Percentiles rank a stretch among this genome's conserved stretches.
Conservation (phyloP, 2,888 invertebrate species). For the Hoplodrina blanda region DNA sequence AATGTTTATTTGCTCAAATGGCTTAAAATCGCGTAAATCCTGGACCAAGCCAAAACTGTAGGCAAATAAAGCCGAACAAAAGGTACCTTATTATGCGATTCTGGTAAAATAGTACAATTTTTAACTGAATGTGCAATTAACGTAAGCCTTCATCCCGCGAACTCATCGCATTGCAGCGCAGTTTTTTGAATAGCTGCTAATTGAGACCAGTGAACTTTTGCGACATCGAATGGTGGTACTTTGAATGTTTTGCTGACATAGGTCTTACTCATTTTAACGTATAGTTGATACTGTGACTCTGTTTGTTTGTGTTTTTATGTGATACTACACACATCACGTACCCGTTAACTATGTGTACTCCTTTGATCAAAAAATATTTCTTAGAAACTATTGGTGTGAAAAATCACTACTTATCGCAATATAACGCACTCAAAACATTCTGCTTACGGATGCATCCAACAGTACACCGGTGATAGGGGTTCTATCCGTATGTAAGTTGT, state of each 20-base stretch:
- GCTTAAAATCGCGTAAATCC: not conserved
- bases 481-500: too few species aligned
- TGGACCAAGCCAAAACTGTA: not conserved
- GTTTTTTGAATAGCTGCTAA: slow-evolving; percentile 45
- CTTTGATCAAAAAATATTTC: too few species aligned
- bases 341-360: too few species aligned
- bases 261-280: slow-evolving; percentile 1
- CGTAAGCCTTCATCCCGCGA: slow-evolving; percentile 6
- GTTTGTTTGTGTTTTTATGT: not conserved
- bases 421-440: too few species aligned
- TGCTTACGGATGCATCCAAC: too few species aligned
- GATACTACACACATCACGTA: too few species aligned
- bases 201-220: slow-evolving; percentile 37
- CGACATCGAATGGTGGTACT: slow-evolving; percentile 6
- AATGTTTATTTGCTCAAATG: slow-evolving; percentile 9
- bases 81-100: not conserved
- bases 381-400: too few species aligned
- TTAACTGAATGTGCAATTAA: slow-evolving; percentile 53
- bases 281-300: not conserved
- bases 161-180: slow-evolving; percentile 23
- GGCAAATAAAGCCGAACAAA: slow-evolving; percentile 19
- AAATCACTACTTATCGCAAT: too few species aligned
- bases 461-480: too few species aligned
- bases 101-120: slow-evolving; percentile 40
- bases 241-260: slow-evolving; percentile 12